Evolutionary conservation across 2,797 vertebrate genomes (phyloP).

Genomic region (Acanthurus lineatus): DNA sequence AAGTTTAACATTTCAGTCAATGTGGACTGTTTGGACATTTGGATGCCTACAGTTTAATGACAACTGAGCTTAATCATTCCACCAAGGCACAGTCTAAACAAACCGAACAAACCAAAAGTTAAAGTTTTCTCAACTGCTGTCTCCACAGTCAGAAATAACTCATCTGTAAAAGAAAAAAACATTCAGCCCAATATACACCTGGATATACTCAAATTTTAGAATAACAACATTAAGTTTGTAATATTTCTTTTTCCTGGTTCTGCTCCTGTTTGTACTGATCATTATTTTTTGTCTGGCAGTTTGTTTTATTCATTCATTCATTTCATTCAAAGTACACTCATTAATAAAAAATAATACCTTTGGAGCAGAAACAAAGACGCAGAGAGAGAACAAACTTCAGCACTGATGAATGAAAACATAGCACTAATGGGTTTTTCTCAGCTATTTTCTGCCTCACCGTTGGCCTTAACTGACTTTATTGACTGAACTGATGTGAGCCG

Average conservation of each 20-base stretch:
- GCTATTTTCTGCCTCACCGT: conserved; percentile 21
- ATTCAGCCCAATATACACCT: background rate
- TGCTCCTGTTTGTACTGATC: background rate
- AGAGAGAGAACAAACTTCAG: conserved; percentile 33
- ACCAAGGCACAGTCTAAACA: background rate
- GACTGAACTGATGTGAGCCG: conserved; percentile 58
- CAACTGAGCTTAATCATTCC: background rate
- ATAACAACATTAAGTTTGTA: background rate
- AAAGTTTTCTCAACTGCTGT: background rate
- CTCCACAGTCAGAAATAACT: background rate
- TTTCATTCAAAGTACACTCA: background rate
- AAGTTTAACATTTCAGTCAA: background rate
- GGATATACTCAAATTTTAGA: conserved; percentile 5
- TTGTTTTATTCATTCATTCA: background rate
- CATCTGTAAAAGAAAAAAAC: background rate
- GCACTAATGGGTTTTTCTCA: conserved; percentile 37
- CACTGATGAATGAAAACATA: conserved; percentile 33
- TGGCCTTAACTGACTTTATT: conserved; percentile 60
- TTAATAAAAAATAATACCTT: conserved; percentile 10
- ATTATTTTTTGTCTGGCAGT: background rate
- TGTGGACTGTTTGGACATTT: background rate
- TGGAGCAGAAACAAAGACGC: conserved; percentile 11
- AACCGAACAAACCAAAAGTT: background rate
- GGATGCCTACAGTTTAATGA: background rate
- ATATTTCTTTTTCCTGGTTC: background rate